A percentile compares a stretch with the other conserved stretches of the same genome.
Evolutionary conservation across 2,888 invertebrate species (phyloP).

Genomic region (Invenusta paracnida): DNA sequence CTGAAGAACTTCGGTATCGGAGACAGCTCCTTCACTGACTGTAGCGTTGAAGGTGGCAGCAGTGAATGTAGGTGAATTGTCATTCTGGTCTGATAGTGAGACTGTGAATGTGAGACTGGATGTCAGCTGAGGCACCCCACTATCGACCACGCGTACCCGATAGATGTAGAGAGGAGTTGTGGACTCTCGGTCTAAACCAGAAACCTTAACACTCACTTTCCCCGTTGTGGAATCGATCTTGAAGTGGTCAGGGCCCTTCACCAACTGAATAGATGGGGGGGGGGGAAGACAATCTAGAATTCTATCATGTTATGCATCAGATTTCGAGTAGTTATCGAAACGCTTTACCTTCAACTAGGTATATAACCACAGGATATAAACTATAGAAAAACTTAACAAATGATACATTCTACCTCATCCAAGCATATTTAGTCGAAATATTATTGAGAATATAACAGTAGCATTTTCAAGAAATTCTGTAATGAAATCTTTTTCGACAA

Average conservation of each 20-base stretch:
- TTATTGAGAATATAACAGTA: too few species aligned
- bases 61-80: neutral
- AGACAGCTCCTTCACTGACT: neutral
- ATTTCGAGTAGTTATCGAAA: too few species aligned
- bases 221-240: neutral
- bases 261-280: neutral
- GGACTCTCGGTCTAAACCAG: neutral
- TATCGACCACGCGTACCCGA: neutral
- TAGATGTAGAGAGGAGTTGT: neutral
- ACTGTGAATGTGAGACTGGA: neutral
- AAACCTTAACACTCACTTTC: neutral
- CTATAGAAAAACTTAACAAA: too few species aligned
- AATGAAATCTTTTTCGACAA: too few species aligned
- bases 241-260: neutral
- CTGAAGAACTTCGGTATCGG: neutral
- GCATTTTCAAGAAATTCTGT: too few species aligned
- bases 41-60: slow-evolving; percentile 15
- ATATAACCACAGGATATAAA: too few species aligned
- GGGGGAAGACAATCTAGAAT: neutral
- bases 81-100: neutral
- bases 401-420: too few species aligned
- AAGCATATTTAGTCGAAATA: too few species aligned
- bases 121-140: neutral
- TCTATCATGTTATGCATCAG: neutral
- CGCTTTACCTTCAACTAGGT: too few species aligned